Base-by-base conservation (phyloP, 2,888 invertebrate genomes). In the Xanthia togata region DNA sequence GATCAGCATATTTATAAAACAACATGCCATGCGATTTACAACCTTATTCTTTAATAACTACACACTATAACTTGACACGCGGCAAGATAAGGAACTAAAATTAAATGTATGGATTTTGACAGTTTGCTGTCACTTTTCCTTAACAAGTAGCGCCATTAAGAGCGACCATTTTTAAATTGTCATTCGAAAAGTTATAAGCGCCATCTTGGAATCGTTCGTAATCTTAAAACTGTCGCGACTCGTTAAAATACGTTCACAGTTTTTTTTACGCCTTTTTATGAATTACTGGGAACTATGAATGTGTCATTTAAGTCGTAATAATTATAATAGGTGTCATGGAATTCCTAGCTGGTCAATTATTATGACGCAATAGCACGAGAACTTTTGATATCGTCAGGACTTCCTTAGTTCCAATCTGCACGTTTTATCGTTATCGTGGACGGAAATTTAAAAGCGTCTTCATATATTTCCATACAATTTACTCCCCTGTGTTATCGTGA, bases 1-100 rank as follows among this genome's bases (percentile, higher is more conserved):
- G 83, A 79, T 82, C 82, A 82, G 84, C 82, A 67, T 59, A 63
- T 80, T 80, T 82, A 72, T 12, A 76, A 76, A 82, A 44, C 4
- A 12, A 12, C 20, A 23, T 11, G 76, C 38, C 62, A 55, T 4
- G 26, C 44, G 20, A 80, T 59, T 80, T 62, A 31, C 62, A 59
- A 82, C 83, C 68, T 73, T 82, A 76, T 35, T 38, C 2, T 20
- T 8, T 23, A 23, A 2, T 59, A 2, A 4, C 1, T 35, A 8
- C 23, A 12, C 44, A 64, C 38, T 35, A 26, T 31, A 60, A 44
- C 68, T 50, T 72, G 72, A 26, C n/a, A 70, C 44, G 44, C 20
- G 70, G 70, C 14, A 4, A 60, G 59, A 35, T 50, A n/a, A 1
- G 55, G 47, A 68, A 82, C 67, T 79, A 70, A 47, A 44, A 20